A percentile compares a stretch with the other conserved stretches of the same genome.
Evolutionary conservation across 2,888 invertebrate species (phyloP).

Genomic region (Macaria liturata): DNA sequence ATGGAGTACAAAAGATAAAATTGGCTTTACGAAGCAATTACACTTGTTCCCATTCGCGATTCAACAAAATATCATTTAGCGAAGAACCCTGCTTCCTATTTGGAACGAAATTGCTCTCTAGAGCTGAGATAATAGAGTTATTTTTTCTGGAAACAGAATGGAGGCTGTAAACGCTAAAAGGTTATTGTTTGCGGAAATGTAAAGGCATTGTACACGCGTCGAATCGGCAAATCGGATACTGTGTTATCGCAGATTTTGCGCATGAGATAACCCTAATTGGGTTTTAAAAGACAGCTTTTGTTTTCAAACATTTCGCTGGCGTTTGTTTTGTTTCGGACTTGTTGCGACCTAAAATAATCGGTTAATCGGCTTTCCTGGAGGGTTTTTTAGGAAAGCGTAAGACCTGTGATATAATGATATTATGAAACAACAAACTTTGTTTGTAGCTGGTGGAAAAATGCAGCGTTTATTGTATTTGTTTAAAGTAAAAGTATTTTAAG

Average conservation of each 20-base stretch:
- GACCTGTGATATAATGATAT: too few relatives aligned
- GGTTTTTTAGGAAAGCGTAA: too few relatives aligned
- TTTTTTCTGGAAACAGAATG: conserved; percentile 1
- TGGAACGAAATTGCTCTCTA: conserved; percentile 14
- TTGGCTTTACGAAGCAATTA: conserved; percentile 51
- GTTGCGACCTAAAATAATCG: too few relatives aligned
- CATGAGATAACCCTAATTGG: conserved; percentile 27
- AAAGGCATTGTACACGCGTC: conserved; percentile 40
- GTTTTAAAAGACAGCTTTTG: conserved; percentile 23
- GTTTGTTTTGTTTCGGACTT: neutral
- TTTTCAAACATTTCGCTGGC: conserved; percentile 14
- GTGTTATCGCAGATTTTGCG: conserved; percentile 29
- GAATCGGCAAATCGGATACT: conserved; percentile 37
- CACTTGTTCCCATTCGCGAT: conserved; percentile 45
- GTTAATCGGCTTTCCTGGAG: too few relatives aligned
- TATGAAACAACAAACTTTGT: too few relatives aligned
- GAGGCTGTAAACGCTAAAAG: conserved; percentile 36
- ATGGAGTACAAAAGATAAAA: conserved; percentile 43
- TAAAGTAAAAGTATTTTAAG: too few relatives aligned
- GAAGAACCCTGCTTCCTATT: conserved; percentile 19
- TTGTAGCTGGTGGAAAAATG: too few relatives aligned
- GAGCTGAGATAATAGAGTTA: neutral
- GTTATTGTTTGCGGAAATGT: conserved; percentile 41
- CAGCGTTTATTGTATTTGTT: too few relatives aligned
- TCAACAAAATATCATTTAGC: conserved; percentile 42